Evolutionary conservation across 1,140 invertebrate genomes (phyloP), one percentile per base, ranked within the genome.

Genomic region (Drosophila watanabei): DNA sequence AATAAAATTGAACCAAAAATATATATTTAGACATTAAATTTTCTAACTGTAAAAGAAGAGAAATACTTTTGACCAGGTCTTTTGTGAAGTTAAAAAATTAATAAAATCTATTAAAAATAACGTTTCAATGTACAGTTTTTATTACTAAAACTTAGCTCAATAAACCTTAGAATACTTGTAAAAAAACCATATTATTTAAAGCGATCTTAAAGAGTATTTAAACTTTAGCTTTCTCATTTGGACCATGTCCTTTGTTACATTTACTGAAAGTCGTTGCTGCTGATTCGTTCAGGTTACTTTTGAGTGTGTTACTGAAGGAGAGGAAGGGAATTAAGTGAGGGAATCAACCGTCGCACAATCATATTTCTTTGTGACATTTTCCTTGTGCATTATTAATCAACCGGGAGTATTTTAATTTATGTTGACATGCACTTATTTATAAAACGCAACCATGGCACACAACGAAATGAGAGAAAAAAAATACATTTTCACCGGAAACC

Each of bases 291-390:
- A 49, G 72, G 58, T 57, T 56, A 20, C 48, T 39, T 57, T 49
- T 37, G 70, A 41, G 51, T 56, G 18, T 39, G 70, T 52, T 57
- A 30, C 56, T 18, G 32, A 33, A 59, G 7, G 20, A 59, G 52
- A 7, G 41, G 35, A 58, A 58, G 24, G 45, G 70, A 68, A 60
- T 52, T 69, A 68, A 75, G 46, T 37, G 43, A 54, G 18, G 51
- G 45, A 49, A 56, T 76, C 41, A 61, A 43, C 46, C 52, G 37
- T 65, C 43, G 68, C 54, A 75, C 66, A 73, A 57, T 63, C 64
- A 82, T 90, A 75, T 80, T 85, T 90, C 86, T 85, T 85, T 72
- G 75, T 90, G 82, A 90, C 81, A 85, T 90, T 89, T 82, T 80
- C 54, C 75, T 72, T 88, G 69, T 77, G 72, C 79, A 86, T 89